These are phyloP conservation scores for Chascanopsetta lugubris DNA, from an alignment of 2,113 vertebrate species.

Conservation along the genomic window DNA sequence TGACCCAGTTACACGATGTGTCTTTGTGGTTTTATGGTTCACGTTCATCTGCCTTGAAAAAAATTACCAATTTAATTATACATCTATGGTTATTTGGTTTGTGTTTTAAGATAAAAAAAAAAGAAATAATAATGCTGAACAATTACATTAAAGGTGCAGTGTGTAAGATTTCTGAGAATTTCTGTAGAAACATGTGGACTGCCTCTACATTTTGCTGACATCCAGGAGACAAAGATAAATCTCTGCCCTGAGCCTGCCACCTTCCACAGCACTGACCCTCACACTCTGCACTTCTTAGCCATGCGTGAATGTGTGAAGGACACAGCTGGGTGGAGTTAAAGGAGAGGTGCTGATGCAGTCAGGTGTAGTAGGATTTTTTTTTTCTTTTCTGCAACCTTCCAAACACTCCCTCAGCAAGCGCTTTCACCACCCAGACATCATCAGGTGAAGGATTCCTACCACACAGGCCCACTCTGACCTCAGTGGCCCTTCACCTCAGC, in stretches of 20 bases:
- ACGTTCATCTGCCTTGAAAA: neutral
- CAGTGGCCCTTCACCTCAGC: neutral
- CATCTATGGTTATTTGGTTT: neutral
- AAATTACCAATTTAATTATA: neutral
- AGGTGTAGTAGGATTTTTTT: slow-evolving; percentile 31
- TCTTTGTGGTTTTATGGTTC: neutral
- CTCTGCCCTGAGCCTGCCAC: slow-evolving; percentile 12
- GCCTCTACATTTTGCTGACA: slow-evolving; percentile 17
- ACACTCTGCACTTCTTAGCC: slow-evolving; percentile 43
- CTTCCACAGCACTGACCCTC: slow-evolving; percentile 14
- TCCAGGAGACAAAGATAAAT: neutral
- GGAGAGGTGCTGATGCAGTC: slow-evolving; percentile 17
- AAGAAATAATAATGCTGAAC: too few relatives aligned
- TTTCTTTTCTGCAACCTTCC: slow-evolving; percentile 18
- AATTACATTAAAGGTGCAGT: too few relatives aligned
- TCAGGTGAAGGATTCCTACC: too few relatives aligned
- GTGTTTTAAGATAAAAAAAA: neutral
- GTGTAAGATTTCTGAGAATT: too few relatives aligned
- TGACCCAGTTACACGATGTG: neutral
- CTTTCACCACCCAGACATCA: slow-evolving; percentile 18
- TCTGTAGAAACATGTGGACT: neutral
- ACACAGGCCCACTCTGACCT: neutral
- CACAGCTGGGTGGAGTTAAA: slow-evolving; percentile 4
- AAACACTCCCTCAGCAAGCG: neutral
- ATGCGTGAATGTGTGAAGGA: slow-evolving; percentile 46